Evolutionary conservation across 2,888 invertebrate species (phyloP), one percentile per base, ranked within the genome.

Genomic region (Dolichomitus sp.): DNA sequence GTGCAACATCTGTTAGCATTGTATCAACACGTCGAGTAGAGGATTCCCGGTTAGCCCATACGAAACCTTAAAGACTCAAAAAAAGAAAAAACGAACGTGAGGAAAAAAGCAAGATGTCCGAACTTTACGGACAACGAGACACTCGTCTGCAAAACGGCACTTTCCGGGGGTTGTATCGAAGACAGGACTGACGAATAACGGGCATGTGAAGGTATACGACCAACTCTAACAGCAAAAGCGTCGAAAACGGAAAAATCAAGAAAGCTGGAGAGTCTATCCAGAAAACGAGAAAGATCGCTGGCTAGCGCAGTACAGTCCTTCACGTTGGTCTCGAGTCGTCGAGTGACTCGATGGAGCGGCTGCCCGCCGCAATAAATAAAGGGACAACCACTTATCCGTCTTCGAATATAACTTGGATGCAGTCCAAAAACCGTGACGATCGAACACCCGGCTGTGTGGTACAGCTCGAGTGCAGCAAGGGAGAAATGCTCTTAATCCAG

Each of bases 301-400:
- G 50, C 48, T 59, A n/a, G 50, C 50, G 30, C 11, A 40, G 42
- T 33, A 6, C n/a, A 72, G 57, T 78, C 54, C 78, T 82, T 52
- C 81, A 81, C 81, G 50, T 77, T 81, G 74, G 74, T 82, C 78
- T 59, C 27, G 66, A 63, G 57, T 52, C 33, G 45, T 30, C 69
- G 79, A 61, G 79, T 63, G 54, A 76, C 74, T 72, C 81, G 54
- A 76, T 65, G 54, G 66, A 74, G 23, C 78, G 81, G 73, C 73
- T 79, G 73, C 69, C 76, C 83, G 80, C 61, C 76, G 83, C 75
- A 84, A 85, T 85, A 85, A 85, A 84, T 85, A 85, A 81, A 82
- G 85, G 77, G 80, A 80, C 85, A 81, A 82, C 81, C 84, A 84
- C 85, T 85, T 85, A 84, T 85, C 80, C 84, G 81, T 74, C 81